Percentiles rank a stretch among this genome's conserved stretches.
These are phyloP conservation scores for Ondatra zibethicus DNA, from an alignment of 2,113 vertebrate species.

Conservation along the genomic window DNA sequence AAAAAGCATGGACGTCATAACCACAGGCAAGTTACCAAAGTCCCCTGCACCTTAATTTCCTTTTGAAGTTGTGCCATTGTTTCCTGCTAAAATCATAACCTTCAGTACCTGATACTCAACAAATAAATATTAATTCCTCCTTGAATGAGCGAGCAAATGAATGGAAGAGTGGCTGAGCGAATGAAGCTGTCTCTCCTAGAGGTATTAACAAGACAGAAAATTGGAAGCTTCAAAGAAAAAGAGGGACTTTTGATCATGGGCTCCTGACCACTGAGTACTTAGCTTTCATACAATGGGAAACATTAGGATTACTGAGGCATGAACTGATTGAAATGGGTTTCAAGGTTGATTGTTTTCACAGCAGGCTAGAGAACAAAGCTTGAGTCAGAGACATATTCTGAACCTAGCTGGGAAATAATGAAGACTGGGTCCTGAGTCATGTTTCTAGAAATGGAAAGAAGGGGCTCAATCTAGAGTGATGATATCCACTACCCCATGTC, in stretches of 20 bases:
- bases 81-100: constrained; percentile 20
- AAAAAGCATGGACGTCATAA: neutral
- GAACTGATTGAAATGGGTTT: constrained; percentile 22
- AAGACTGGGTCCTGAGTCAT: neutral
- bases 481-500: neutral
- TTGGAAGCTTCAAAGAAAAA: constrained; percentile 44
- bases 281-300: neutral
- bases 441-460: neutral
- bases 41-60: neutral
- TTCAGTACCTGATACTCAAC: neutral
- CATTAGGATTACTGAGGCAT: neutral
- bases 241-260: constrained; percentile 7
- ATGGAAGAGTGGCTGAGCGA: neutral
- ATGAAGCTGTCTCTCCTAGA: constrained; percentile 12
- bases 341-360: constrained; percentile 44
- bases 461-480: neutral
- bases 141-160: neutral
- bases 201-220: constrained; percentile 38
- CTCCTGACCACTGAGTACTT: neutral
- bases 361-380: neutral
- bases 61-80: constrained; percentile 20
- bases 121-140: constrained; percentile 22
- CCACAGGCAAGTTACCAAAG: constrained; percentile 32
- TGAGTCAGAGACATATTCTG: neutral
- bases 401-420: neutral